Conservation (phyloP, 2,888 invertebrate species). For the Zygaena filipendulae region DNA sequence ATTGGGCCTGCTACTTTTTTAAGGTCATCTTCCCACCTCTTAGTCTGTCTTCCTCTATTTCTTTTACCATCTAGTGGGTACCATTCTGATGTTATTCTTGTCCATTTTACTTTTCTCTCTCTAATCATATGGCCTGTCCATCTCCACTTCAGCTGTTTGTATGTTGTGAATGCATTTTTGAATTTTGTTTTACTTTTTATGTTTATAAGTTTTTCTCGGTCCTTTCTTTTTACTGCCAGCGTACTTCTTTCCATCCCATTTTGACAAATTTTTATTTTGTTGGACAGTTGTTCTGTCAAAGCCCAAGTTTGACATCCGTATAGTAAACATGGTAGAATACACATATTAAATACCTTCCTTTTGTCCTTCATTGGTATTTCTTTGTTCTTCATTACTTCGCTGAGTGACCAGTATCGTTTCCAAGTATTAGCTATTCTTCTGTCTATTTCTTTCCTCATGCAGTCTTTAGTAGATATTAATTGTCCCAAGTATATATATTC, state of each 20-base stretch:
- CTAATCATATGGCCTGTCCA: conserved; percentile 12
- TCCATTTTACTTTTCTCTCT: conserved; percentile 11
- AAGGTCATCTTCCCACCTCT: conserved; percentile 7
- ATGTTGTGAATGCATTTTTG: conserved; percentile 3
- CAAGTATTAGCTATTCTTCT: conserved; percentile 4
- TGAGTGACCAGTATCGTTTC: conserved; percentile 7
- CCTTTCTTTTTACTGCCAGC: background rate
- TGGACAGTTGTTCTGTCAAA: conserved; percentile 1
- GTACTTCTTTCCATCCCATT: conserved; percentile 4
- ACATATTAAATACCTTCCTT: conserved; percentile 8
- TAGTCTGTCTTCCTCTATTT: conserved; percentile 5
- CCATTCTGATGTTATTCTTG: conserved; percentile 5
- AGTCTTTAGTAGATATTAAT: background rate
- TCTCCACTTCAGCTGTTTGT: conserved; percentile 9
- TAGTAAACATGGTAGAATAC: conserved; percentile 9
- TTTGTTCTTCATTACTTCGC: conserved; percentile 10
- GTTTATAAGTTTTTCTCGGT: too few relatives aligned
- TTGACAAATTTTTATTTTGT: too few relatives aligned
- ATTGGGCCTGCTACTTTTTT: conserved; percentile 1
- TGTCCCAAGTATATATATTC: conserved; percentile 1
- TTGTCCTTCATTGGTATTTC: conserved; percentile 9
- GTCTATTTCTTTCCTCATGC: conserved; percentile 2
- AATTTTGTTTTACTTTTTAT: conserved; percentile 6
- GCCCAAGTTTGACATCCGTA: conserved; percentile 11
- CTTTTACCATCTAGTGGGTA: conserved; percentile 7